A percentile compares a stretch with the other conserved stretches of the same genome.
Conservation (phyloP, 2,113 vertebrate genomes). For the Zapornia atra region DNA sequence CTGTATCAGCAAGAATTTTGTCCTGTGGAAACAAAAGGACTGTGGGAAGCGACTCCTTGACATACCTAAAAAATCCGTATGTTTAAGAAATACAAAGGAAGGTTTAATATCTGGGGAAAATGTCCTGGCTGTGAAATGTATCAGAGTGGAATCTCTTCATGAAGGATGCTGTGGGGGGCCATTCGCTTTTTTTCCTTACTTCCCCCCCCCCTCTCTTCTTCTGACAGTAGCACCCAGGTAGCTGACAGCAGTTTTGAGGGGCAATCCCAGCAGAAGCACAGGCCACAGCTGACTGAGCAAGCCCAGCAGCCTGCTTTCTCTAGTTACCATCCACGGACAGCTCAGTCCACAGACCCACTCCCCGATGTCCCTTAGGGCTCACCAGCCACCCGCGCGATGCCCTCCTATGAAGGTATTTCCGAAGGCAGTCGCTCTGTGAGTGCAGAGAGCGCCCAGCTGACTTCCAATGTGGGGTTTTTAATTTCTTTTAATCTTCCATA, state of each 20-base stretch:
- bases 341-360: background rate
- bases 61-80: background rate
- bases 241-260: background rate
- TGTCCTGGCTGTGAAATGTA: background rate
- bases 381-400: fast-evolving
- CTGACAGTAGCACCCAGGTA: background rate
- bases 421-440: background rate
- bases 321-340: background rate
- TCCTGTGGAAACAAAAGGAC: background rate
- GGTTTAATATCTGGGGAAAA: background rate
- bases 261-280: background rate
- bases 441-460: background rate
- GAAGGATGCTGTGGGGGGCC: background rate
- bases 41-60: background rate
- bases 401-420: background rate
- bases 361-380: background rate
- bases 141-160: background rate
- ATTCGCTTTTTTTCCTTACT: background rate
- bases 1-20: background rate
- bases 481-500: background rate
- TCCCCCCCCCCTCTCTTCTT: no score
- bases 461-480: background rate
- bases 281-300: background rate
- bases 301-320: background rate
- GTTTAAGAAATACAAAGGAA: background rate